Conservation (phyloP, 2,888 invertebrate species). For the Julus scanicus region DNA sequence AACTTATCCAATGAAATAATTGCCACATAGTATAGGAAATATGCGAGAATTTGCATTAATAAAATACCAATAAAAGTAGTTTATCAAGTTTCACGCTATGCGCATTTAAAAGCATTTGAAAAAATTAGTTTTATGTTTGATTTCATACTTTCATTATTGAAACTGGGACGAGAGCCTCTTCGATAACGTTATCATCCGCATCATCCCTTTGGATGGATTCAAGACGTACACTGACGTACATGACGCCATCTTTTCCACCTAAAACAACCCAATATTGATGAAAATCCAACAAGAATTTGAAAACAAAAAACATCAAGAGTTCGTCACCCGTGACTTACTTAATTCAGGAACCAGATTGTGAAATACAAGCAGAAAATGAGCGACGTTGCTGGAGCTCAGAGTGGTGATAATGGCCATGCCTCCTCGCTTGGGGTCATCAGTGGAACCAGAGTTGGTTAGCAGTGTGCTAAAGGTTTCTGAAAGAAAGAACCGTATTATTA, state of each 20-base stretch:
- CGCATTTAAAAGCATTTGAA: too few relatives aligned
- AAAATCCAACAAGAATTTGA: background rate
- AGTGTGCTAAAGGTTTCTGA: constrained; percentile 58
- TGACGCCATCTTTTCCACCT: constrained; percentile 49
- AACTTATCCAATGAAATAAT: too few relatives aligned
- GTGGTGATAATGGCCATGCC: constrained; percentile 58
- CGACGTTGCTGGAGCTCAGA: constrained; percentile 52
- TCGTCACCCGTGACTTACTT: constrained; percentile 48
- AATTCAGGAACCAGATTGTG: constrained; percentile 53
- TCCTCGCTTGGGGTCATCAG: constrained; percentile 9
- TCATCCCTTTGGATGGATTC: constrained; percentile 53
- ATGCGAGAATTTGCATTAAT: too few relatives aligned
- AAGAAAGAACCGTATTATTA: background rate
- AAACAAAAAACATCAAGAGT: background rate
- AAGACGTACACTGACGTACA: constrained; percentile 52
- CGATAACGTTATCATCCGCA: constrained; percentile 52
- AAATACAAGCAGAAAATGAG: constrained; percentile 57
- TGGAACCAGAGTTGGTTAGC: constrained; percentile 49
- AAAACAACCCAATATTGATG: background rate
- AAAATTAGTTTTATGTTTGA: too few relatives aligned
- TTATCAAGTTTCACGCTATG: too few relatives aligned
- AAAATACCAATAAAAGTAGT: too few relatives aligned
- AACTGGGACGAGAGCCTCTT: constrained; percentile 55
- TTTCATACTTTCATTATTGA: constrained; percentile 47
- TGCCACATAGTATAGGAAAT: too few relatives aligned